phyloP scores from a whole-genome alignment of 2,888 invertebrate species.

The Epinotia ramella region DNA sequence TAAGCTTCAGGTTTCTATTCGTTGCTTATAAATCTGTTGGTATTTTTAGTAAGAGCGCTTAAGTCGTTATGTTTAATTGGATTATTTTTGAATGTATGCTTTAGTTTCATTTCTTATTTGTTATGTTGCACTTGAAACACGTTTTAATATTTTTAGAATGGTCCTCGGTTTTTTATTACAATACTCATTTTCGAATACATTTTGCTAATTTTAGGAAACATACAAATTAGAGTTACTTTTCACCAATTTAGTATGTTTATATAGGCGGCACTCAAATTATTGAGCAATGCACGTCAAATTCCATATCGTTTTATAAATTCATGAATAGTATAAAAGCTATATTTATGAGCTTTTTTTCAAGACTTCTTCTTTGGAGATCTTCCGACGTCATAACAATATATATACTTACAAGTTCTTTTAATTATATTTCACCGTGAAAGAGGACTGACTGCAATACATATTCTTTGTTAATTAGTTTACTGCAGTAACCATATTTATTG shows the following conservation, averaged over 20 bases:
- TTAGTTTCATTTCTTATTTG: not conserved
- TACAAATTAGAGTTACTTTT: too few relatives aligned
- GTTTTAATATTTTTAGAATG: not conserved
- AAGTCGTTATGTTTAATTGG: not conserved
- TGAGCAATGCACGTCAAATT: too few relatives aligned
- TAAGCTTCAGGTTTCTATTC: constrained; percentile 13
- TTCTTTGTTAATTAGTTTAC: constrained; percentile 2
- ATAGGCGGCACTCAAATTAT: too few relatives aligned
- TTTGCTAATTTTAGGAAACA: not conserved
- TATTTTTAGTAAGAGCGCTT: not conserved
- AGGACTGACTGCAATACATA: not conserved
- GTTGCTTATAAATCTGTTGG: constrained; percentile 14
- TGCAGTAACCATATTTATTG: not conserved
- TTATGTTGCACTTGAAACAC: not conserved
- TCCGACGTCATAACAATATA: not conserved
- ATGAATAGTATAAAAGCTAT: too few relatives aligned
- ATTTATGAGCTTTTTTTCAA: too few relatives aligned
- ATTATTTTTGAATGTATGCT: not conserved
- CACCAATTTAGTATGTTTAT: too few relatives aligned
- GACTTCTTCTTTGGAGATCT: too few relatives aligned
- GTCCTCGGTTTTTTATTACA: not conserved
- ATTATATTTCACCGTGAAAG: not conserved
- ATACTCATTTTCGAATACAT: too few relatives aligned
- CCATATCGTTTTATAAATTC: too few relatives aligned
- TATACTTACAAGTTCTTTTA: not conserved